phyloP scores from a whole-genome alignment of 2,888 invertebrate species.

The Micoletzkya japonica region DNA sequence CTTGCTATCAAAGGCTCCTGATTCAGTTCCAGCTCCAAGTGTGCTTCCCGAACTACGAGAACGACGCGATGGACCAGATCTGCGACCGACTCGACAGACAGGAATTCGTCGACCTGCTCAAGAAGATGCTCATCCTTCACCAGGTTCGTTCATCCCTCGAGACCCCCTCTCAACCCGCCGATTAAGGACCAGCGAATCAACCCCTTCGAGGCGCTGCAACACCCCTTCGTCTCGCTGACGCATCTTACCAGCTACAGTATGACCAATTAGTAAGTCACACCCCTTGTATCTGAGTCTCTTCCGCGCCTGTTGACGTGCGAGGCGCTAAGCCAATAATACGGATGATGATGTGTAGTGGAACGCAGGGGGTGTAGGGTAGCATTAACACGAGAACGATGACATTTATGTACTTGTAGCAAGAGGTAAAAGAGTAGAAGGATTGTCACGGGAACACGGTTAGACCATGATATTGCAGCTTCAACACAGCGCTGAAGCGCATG shows the following conservation, averaged over 20 bases:
- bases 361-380: too few species aligned
- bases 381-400: too few species aligned
- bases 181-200: constrained; percentile 87
- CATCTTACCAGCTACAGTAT: constrained; percentile 47
- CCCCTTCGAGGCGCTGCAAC: constrained; percentile 69
- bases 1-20: too few species aligned
- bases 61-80: constrained; percentile 91
- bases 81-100: constrained; percentile 95
- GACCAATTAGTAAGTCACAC: constrained; percentile 47
- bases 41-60: constrained; percentile 69
- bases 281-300: neutral
- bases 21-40: constrained; percentile 9
- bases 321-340: too few species aligned
- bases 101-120: constrained; percentile 95
- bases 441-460: neutral
- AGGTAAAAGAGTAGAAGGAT: neutral
- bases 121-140: constrained; percentile 97
- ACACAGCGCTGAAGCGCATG: constrained; percentile 50
- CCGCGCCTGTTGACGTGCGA: too few species aligned
- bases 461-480: constrained; percentile 33
- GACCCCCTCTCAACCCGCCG: neutral
- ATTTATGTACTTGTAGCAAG: neutral
- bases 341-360: too few species aligned
- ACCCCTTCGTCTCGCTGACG: constrained; percentile 58
- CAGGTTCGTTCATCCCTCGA: constrained; percentile 70